A percentile compares a stretch with the other conserved stretches of the same genome.
Evolutionary conservation across 2,797 vertebrate species (phyloP).

Genomic region (Anisognathus igniventris): DNA sequence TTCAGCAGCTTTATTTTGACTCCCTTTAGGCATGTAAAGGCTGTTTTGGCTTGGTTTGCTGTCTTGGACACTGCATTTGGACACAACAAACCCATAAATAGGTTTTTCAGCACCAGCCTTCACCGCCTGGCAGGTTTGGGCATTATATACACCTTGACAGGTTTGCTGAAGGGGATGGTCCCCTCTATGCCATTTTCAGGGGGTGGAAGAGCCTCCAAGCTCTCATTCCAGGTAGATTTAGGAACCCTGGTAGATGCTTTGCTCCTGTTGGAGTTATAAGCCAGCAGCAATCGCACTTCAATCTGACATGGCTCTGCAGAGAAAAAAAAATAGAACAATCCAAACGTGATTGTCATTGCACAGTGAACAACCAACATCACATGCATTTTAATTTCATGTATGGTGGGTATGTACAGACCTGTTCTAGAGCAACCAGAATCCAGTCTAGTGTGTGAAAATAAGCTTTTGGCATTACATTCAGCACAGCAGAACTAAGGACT

Average conservation of each 20-base stretch:
- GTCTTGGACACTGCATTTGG: not conserved
- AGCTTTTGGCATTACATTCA: too few relatives aligned
- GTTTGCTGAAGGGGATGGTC: constrained; percentile 91
- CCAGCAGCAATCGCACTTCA: constrained; percentile 89
- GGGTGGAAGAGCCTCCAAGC: constrained; percentile 73
- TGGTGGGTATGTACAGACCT: not conserved
- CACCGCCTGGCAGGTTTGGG: constrained; percentile 91
- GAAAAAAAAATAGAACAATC: not conserved
- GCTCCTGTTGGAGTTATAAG: constrained; percentile 84
- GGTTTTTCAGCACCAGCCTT: not conserved
- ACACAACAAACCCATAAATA: not conserved
- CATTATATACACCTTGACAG: constrained; percentile 95
- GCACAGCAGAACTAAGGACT: not conserved
- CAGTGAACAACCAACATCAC: not conserved
- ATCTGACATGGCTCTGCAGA: constrained; percentile 90
- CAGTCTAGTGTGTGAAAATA: not conserved
- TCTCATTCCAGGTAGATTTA: constrained; percentile 81
- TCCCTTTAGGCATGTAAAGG: not conserved
- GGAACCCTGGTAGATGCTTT: constrained; percentile 56
- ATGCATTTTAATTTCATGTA: too few relatives aligned
- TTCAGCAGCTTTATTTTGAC: not conserved
- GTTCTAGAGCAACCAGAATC: not conserved
- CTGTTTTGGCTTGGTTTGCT: not conserved
- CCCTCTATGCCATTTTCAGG: constrained; percentile 85
- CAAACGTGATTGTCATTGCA: not conserved